Base-by-base conservation (phyloP, 2,113 vertebrate species). In the Plectropomus leopardus region DNA sequence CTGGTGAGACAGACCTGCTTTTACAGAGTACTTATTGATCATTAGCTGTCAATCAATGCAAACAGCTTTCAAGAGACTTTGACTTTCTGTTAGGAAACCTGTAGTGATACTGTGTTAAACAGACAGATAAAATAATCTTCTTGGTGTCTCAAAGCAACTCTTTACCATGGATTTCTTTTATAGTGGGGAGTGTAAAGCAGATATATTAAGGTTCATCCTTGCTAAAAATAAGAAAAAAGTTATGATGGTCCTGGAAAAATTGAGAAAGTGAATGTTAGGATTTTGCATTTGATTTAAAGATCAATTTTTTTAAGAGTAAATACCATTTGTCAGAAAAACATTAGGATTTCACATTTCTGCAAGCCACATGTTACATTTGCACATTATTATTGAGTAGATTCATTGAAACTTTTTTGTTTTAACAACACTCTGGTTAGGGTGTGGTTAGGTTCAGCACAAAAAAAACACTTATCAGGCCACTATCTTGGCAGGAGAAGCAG, bases 1-100 rank as follows among this genome's bases (percentile, higher is more conserved):
- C 1, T 60, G 9, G 76, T 82, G 79, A 64, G 57, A 23, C n/a
- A 19, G 69, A 54, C 23, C 30, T 40, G 75, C 66, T 47, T 78
- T 61, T 32, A 36, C 44, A 50, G 54, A 59, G 60, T 16, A 32
- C 6, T 73, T 59, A 78, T 88, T 80, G 79, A 91, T 88, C 54
- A 71, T 9, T 53, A 34, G 13, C 57, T 83, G 71, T 77, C 86
- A 69, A 32, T 92, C 85, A 84, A 80, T 69, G 75, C 9, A 23
- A 86, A 73, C 73, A 68, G 55, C 86, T 70, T 73, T 61, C 44
- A 8, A 63, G 81, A 74, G 75, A 76, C 40, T 65, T 60, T 4
- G 36, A 78, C 63, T 36, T 53, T 15, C 64, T 10, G 36, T 42
- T 61, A 9, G 65, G 76, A 76, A 78, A 67, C 8, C 42, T 19